Evolutionary conservation across 2,797 vertebrate species (phyloP).

Genomic region (Selene dorsalis): DNA sequence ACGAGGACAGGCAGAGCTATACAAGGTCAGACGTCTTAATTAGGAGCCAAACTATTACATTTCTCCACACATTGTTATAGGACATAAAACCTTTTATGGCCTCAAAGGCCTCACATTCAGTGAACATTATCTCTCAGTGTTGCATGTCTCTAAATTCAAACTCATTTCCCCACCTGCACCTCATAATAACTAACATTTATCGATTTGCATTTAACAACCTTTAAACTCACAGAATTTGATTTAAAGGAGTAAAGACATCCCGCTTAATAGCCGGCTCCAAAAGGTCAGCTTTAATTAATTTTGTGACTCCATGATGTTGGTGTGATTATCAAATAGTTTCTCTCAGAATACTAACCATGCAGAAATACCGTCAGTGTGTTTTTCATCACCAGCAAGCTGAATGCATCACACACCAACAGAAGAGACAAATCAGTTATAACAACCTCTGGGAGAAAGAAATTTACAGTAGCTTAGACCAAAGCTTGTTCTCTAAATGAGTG

Average conservation of each 20-base stretch:
- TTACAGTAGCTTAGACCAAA: constrained; percentile 15
- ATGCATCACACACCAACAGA: constrained; percentile 23
- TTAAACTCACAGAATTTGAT: constrained; percentile 68
- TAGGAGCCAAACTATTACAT: too few species aligned
- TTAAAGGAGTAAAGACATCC: constrained; percentile 51
- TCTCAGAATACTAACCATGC: constrained; percentile 60
- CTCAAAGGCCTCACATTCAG: background rate
- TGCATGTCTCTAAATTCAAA: background rate
- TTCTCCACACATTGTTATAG: too few species aligned
- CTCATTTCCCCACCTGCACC: constrained; percentile 15
- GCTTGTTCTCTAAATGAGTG: constrained; percentile 33
- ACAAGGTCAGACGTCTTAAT: too few species aligned
- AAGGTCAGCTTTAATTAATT: constrained; percentile 76
- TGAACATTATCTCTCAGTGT: background rate
- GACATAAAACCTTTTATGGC: too few species aligned
- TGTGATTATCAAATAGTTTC: constrained; percentile 59
- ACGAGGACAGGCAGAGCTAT: too few species aligned
- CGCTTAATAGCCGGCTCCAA: constrained; percentile 59
- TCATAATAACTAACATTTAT: constrained; percentile 51
- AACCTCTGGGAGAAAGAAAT: constrained; percentile 18
- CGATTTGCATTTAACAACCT: constrained; percentile 57
- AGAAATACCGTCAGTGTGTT: constrained; percentile 41
- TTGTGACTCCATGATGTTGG: constrained; percentile 57
- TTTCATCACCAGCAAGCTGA: constrained; percentile 25
- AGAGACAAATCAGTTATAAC: constrained; percentile 41